phyloP scores from a whole-genome alignment of 2,888 invertebrate genomes.

The Arrhopalites spinosus region DNA sequence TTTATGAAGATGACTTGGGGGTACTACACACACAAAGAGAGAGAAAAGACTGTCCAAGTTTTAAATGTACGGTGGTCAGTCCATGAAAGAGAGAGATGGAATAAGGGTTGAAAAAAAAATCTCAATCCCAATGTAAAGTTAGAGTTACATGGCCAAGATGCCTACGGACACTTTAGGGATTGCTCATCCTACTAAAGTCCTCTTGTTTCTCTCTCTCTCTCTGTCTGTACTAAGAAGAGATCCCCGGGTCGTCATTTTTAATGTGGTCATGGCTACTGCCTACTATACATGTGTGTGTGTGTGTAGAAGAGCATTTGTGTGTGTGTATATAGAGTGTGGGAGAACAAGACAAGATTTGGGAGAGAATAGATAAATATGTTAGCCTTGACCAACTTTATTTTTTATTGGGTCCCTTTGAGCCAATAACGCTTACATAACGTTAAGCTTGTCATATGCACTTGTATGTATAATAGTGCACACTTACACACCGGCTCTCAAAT shows the following conservation, averaged over 20 bases:
- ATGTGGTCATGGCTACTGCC: too few relatives aligned
- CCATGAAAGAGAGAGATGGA: neutral
- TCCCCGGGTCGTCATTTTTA: too few relatives aligned
- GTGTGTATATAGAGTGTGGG: too few relatives aligned
- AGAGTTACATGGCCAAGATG: too few relatives aligned
- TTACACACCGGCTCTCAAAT: neutral
- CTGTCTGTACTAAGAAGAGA: too few relatives aligned
- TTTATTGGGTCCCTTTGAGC: conserved; percentile 37
- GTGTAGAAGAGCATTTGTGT: too few relatives aligned
- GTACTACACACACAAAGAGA: neutral
- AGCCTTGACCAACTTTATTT: conserved; percentile 44
- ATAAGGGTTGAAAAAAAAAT: neutral
- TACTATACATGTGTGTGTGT: too few relatives aligned
- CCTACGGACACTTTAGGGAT: too few relatives aligned
- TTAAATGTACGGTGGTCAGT: too few relatives aligned
- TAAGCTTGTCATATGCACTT: neutral
- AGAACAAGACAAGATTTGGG: conserved; percentile 34
- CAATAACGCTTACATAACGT: conserved; percentile 12
- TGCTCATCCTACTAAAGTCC: too few relatives aligned
- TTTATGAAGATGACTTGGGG: neutral
- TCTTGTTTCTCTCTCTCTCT: too few relatives aligned
- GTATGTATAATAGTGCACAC: neutral
- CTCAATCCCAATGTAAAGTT: too few relatives aligned
- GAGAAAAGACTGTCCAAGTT: neutral
- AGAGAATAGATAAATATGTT: conserved; percentile 41